These are phyloP conservation scores for Eurytoma californica DNA, from an alignment of 2,888 invertebrate species.

Conservation along the genomic window DNA sequence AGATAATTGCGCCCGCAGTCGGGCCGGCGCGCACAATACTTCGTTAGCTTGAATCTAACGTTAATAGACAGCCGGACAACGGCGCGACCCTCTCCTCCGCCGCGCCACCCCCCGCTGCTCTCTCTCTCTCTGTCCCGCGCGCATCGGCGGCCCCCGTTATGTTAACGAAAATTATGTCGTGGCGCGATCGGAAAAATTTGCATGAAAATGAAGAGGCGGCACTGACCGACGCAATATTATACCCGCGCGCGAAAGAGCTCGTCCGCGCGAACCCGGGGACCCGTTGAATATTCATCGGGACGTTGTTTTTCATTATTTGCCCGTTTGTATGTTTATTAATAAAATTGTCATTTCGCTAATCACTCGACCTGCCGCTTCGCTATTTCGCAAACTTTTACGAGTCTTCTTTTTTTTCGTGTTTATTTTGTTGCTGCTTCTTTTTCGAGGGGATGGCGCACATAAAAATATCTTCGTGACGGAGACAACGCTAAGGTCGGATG, in stretches of 20 bases:
- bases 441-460: no score
- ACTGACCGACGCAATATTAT: slow-evolving; percentile 22
- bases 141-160: background rate
- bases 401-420: no score
- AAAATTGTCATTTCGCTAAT: slow-evolving; percentile 8
- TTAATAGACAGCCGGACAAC: slow-evolving; percentile 36
- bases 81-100: slow-evolving; percentile 18
- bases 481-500: no score
- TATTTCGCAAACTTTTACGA: no score
- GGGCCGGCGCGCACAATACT: slow-evolving; percentile 50
- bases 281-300: slow-evolving; percentile 26
- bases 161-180: slow-evolving; percentile 38
- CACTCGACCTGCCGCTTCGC: no score
- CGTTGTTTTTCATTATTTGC: slow-evolving; percentile 33
- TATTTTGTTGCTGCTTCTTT: background rate
- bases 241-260: slow-evolving; percentile 1
- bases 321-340: slow-evolving; percentile 17
- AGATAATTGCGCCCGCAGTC: slow-evolving; percentile 50
- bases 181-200: slow-evolving; percentile 44
- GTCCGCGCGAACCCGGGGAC: background rate
- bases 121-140: background rate
- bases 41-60: slow-evolving; percentile 54
- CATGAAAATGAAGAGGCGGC: slow-evolving; percentile 47
- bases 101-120: no score
- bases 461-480: no score